Percentiles rank a stretch among this genome's conserved stretches.
Conservation (phyloP, 2,888 invertebrate species). For the Beris morrisii region DNA sequence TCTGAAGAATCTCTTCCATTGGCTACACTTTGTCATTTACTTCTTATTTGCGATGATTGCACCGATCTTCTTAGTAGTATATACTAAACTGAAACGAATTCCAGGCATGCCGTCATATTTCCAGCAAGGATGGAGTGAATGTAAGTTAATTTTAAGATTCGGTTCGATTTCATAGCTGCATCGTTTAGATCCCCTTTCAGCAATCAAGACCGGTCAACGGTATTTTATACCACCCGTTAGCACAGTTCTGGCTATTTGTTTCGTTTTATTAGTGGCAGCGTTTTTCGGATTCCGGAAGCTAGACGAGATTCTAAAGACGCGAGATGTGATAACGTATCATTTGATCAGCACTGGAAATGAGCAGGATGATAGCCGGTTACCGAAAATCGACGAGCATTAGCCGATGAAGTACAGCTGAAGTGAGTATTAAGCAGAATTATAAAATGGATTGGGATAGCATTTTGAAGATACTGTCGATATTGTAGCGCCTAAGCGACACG, state of each 20-base stretch:
- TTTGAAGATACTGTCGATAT: neutral
- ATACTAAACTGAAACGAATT: conserved; percentile 51
- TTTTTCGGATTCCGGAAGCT: conserved; percentile 54
- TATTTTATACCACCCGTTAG: conserved; percentile 56
- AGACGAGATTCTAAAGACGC: conserved; percentile 40
- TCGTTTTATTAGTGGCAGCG: conserved; percentile 47
- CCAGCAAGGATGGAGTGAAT: conserved; percentile 52
- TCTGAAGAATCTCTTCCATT: conserved; percentile 42
- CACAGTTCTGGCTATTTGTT: conserved; percentile 46
- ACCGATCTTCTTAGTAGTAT: conserved; percentile 48
- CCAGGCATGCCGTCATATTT: conserved; percentile 56
- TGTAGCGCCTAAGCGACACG: neutral
- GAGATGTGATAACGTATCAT: conserved; percentile 30
- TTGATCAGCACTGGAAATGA: conserved; percentile 14
- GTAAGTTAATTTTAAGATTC: conserved; percentile 41
- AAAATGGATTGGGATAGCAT: neutral
- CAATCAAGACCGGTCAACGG: conserved; percentile 52
- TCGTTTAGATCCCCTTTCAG: conserved; percentile 40
- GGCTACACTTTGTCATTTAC: conserved; percentile 47
- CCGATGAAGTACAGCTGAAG: conserved; percentile 33
- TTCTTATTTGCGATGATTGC: conserved; percentile 45
- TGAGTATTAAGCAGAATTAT: conserved; percentile 14
- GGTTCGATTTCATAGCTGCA: conserved; percentile 15
- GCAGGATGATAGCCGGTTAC: conserved; percentile 12
- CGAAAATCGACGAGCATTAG: conserved; percentile 30